A percentile compares a stretch with the other conserved stretches of the same genome.
Conservation (phyloP, 2,888 invertebrate genomes). For the Galerucella pusilla region DNA sequence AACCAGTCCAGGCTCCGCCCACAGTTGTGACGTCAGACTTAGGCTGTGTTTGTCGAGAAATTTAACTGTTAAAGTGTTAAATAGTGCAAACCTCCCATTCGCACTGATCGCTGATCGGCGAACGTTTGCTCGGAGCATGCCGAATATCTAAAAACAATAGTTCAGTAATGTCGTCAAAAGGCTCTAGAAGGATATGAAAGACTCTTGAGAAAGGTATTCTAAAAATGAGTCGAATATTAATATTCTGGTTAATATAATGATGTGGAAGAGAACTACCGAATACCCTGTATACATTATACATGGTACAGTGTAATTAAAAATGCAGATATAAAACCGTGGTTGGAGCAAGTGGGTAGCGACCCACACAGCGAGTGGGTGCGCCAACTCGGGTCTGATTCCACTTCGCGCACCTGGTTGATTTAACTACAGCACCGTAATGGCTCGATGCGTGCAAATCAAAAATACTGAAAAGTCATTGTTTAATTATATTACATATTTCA, state of each 20-base stretch:
- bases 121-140: no score
- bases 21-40: no score
- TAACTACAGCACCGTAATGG: slow-evolving; percentile 30
- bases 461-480: background rate
- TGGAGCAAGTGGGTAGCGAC: slow-evolving; percentile 57
- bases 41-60: no score
- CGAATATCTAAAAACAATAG: no score
- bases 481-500: background rate
- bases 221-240: no score
- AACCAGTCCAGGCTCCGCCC: no score
- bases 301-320: slow-evolving; percentile 59
- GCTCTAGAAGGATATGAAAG: no score
- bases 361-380: slow-evolving; percentile 60
- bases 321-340: slow-evolving; percentile 56
- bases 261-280: slow-evolving; percentile 13
- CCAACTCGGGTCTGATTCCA: slow-evolving; percentile 49
- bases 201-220: no score
- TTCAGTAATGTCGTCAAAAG: no score
- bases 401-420: slow-evolving; percentile 47
- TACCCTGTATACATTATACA: slow-evolving; percentile 31
- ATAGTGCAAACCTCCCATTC: no score
- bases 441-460: background rate
- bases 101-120: no score
- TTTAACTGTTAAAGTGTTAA: no score
- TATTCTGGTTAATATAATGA: slow-evolving; percentile 10